A percentile compares a stretch with the other conserved stretches of the same genome.
These are phyloP conservation scores for Salvelinus fontinalis DNA, from an alignment of 2,113 vertebrate genomes.

Conservation along the genomic window DNA sequence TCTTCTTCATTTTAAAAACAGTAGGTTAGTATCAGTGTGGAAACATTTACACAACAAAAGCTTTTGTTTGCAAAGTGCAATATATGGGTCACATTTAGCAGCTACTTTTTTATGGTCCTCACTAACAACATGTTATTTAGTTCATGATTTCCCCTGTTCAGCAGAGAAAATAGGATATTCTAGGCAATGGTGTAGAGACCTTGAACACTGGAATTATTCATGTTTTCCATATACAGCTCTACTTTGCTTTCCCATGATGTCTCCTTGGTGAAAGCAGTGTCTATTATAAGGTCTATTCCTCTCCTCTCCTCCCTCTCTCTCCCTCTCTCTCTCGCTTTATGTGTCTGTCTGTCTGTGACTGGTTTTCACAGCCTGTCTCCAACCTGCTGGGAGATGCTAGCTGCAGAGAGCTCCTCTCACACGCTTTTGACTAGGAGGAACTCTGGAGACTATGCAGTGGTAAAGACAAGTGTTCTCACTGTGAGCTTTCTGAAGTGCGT, in stretches of 20 bases:
- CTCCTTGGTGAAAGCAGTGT: slow-evolving; percentile 43
- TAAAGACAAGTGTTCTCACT: slow-evolving; percentile 15
- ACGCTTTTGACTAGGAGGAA: slow-evolving; percentile 8
- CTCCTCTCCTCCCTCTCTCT: slow-evolving; percentile 25
- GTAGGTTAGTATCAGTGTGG: not conserved
- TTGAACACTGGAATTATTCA: slow-evolving; percentile 50
- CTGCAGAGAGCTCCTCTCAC: slow-evolving; percentile 30
- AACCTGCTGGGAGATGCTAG: slow-evolving; percentile 24
- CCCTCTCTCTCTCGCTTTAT: slow-evolving; percentile 15
- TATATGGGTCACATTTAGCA: not conserved
- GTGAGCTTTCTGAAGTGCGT: slow-evolving; percentile 33
- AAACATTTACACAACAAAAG: not conserved
- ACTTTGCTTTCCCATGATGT: slow-evolving; percentile 35
- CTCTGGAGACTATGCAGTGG: slow-evolving; percentile 3
- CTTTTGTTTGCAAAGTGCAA: not conserved
- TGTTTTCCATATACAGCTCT: not conserved
- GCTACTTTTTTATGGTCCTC: not conserved
- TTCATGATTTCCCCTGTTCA: no score
- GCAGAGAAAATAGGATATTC: not conserved
- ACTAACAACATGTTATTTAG: not conserved
- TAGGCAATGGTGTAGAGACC: slow-evolving; percentile 13
- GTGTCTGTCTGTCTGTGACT: not conserved
- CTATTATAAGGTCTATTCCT: slow-evolving; percentile 40
- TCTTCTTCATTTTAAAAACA: no score
- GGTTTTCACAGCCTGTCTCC: slow-evolving; percentile 19